A percentile compares a stretch with the other conserved stretches of the same genome.
These are phyloP conservation scores for Austrofundulus limnaeus DNA, from an alignment of 2,113 vertebrate species.

Conservation along the genomic window DNA sequence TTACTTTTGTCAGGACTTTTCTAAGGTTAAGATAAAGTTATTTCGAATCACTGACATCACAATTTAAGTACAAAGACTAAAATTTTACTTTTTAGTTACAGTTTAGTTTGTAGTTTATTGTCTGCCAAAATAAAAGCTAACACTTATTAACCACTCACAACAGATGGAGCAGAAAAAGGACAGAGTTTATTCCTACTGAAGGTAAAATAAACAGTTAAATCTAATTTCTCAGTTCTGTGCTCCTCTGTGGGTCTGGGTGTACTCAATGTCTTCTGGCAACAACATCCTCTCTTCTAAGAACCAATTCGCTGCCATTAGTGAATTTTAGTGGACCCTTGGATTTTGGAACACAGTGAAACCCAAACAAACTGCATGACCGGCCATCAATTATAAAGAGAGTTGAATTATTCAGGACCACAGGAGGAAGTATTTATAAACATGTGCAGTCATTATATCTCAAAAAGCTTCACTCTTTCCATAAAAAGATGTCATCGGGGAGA, in stretches of 20 bases:
- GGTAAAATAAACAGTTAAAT: conserved; percentile 16
- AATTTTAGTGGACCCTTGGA: conserved; percentile 26
- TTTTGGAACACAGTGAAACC: conserved; percentile 30
- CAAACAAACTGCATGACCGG: conserved; percentile 40
- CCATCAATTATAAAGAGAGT: conserved; percentile 17
- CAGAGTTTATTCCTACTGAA: background rate
- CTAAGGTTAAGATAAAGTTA: too few relatives aligned
- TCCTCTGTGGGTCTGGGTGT: conserved; percentile 1
- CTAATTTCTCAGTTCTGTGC: background rate
- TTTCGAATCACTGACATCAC: too few relatives aligned
- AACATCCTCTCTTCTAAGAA: conserved; percentile 34
- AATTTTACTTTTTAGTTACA: too few relatives aligned
- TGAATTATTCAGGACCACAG: conserved; percentile 8
- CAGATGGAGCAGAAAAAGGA: background rate
- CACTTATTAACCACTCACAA: too few relatives aligned
- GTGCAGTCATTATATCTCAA: conserved; percentile 13
- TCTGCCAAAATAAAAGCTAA: background rate
- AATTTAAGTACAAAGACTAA: too few relatives aligned
- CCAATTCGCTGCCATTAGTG: conserved; percentile 17
- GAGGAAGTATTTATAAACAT: conserved; percentile 26
- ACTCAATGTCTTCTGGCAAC: conserved; percentile 9
- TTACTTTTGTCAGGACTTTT: too few relatives aligned
- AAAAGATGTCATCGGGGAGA: conserved; percentile 19
- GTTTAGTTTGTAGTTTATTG: too few relatives aligned
- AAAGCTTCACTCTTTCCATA: conserved; percentile 6